Evolutionary conservation across 2,797 vertebrate species (phyloP), one percentile per base, ranked within the genome.

Genomic region (Sebastes oblongus): DNA sequence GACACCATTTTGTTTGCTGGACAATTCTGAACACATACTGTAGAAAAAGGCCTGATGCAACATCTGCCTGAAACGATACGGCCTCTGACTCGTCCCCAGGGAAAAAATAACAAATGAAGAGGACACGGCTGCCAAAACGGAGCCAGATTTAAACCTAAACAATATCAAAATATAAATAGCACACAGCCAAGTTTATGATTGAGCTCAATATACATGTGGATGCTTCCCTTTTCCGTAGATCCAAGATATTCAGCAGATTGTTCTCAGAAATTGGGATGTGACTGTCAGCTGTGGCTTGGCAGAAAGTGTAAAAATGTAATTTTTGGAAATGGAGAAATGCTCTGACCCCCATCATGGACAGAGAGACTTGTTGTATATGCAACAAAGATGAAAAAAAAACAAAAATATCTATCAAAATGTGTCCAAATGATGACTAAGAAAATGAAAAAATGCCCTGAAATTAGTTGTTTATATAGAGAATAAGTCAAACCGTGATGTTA

Each of bases 241-340:
- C 18, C 36, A 10, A 13, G 30, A 69, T 77, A 80, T 75, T 81
- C 18, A 11, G 52, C 60, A 50, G 79, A 62, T 81, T 82, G 77
- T 20, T 60, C 55, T 72, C 60, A 72, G 30, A 84, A 82, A 79
- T 39, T 32, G 3, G 29, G 59, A 71, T 71, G 36, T n/a, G 42
- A 65, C 72, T 78, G 76, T 86, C 80, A 88, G 82, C 70, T 80
- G 74, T 9, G 34, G 72, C 18, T 85, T 88, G 81, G 75, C 78
- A 84, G 61, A 62, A 39, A 61, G 25, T 32, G 16, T 9, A 74
- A n/a, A 46, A 24, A 81, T 68, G 24, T 3, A 68, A 18, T 62
- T 79, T 25, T 79, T 22, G 67, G 39, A 72, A 79, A 72, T 66
- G 27, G 60, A 89, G 69, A 82, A 87, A 77, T 64, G 14, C 56